Evolutionary conservation across 1,140 invertebrate species (phyloP), one percentile per base, ranked within the genome.

Genomic region (Macrobrachium nipponense): DNA sequence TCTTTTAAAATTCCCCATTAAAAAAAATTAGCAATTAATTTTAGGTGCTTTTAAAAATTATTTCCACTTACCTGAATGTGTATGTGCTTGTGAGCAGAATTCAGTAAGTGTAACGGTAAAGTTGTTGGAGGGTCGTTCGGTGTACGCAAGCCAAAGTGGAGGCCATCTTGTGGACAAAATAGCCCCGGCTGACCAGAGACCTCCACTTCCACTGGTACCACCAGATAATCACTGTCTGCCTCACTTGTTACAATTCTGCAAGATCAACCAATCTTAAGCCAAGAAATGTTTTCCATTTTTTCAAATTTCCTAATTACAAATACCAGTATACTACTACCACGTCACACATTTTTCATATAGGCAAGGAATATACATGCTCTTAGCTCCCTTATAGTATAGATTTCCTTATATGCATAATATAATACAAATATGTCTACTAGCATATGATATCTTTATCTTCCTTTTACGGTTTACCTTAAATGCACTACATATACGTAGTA

Each of bases 131-230:
- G 91, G 90, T 95, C 95, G 88, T 94, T 91, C 44, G 93, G 93
- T 64, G 95, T 94, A 72, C 96, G 92, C 88, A 96, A 93, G 87
- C 96, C 96, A 92, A 98, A 97, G 92, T 98, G 96, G 62, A 97
- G 92, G 87, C 94, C 91, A 86, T 96, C 95, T 89, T 94, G 94
- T 66, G 94, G 94, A 68, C 94, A 93, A 92, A 96, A 96, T 79
- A 97, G 92, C 78, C 96, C 95, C 89, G 95, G 93, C 89, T 92
- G 90, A 75, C 94, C 93, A 84, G 94, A 93, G 66, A 98, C 96
- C 93, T 97, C 96, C 23, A 97, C 94, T 92, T 97, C 96, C n/a
- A 97, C 92, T 36, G 96, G 96, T 83, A 97, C 93, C 85, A 97
- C 94, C 72, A 95, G 92, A 86, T 95, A 91, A 89, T 95, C 94